These are phyloP conservation scores for Caenorhabditis virilis DNA, from an alignment of 2,888 invertebrate genomes.

Conservation along the genomic window DNA sequence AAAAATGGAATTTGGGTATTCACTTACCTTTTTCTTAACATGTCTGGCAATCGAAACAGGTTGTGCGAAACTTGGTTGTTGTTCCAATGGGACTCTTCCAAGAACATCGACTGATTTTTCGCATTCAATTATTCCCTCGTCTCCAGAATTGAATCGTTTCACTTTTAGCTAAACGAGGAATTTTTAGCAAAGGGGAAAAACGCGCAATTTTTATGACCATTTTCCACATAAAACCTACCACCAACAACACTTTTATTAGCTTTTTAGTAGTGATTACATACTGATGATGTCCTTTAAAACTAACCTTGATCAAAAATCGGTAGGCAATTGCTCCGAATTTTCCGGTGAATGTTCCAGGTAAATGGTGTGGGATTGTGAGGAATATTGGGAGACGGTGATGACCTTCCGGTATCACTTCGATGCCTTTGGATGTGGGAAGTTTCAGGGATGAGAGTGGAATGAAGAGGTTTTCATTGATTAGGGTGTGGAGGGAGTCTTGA, in stretches of 20 bases:
- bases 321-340: slow-evolving; percentile 48
- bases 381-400: slow-evolving; percentile 35
- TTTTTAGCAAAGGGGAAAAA: background rate
- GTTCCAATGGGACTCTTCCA: slow-evolving; percentile 31
- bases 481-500: slow-evolving; percentile 40
- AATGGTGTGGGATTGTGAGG: slow-evolving; percentile 32
- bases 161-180: slow-evolving; percentile 38
- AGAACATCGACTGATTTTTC: slow-evolving; percentile 44
- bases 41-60: slow-evolving; percentile 39
- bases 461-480: slow-evolving; percentile 31
- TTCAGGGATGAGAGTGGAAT: slow-evolving; percentile 36
- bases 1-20: background rate
- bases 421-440: slow-evolving; percentile 35
- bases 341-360: slow-evolving; percentile 45
- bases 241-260: background rate
- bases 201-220: background rate
- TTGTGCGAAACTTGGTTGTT: slow-evolving; percentile 29
- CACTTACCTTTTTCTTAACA: slow-evolving; percentile 42
- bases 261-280: background rate
- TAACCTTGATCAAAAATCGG: slow-evolving; percentile 36
- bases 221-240: background rate
- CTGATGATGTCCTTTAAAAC: background rate
- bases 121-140: slow-evolving; percentile 40
- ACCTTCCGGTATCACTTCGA: slow-evolving; percentile 41
- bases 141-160: slow-evolving; percentile 30